Base-by-base conservation (phyloP, 2,113 vertebrate genomes). In the Uria aalge region DNA sequence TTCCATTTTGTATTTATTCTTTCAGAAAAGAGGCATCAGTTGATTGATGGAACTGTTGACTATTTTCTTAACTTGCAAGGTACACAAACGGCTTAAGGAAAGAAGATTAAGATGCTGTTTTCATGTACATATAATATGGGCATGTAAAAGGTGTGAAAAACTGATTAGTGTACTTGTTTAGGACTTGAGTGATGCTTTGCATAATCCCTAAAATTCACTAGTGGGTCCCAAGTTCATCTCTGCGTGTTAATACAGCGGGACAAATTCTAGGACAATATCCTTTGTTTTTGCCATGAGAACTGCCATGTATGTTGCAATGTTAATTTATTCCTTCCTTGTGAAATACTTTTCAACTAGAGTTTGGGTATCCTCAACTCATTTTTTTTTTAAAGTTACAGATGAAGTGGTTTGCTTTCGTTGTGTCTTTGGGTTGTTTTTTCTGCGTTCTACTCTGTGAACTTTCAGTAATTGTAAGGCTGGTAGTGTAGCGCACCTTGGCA, bases 161-260 rank as follows among this genome's bases (percentile, higher is more conserved):
- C 20, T 27, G 48, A 74, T 67, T n/a, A 84, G 3, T 71, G 15
- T 77, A 30, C 59, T 94, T 84, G 18, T 77, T 83, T 57, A 78
- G 67, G n/a, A 23, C 4, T 74, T 27, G 30, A 83, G 27, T 85
- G 22, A 41, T 26, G 45, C 24, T 90, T 90, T 92, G 71, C 59
- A 18, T 80, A 83, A 90, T 91, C 63, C 59, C 6, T 7, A 57
- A 12, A 57, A 66, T 45, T 77, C 23, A 10, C 4, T 59, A 18
- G 19, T 75, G 47, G 17, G 8, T 94, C 14, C 21, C 0, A 0
- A 30, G 53, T 14, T 56, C 19, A 1, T 6, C 5, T 69, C 48
- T 62, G 12, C 38, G 11, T 50, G 16, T 79, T 69, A 86, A 60
- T 45, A 18, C 53, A 92, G 53, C 2, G 0, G 48, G 59, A 73